phyloP scores from a whole-genome alignment of 2,888 invertebrate species.

The Taphrorychus bicolor region DNA sequence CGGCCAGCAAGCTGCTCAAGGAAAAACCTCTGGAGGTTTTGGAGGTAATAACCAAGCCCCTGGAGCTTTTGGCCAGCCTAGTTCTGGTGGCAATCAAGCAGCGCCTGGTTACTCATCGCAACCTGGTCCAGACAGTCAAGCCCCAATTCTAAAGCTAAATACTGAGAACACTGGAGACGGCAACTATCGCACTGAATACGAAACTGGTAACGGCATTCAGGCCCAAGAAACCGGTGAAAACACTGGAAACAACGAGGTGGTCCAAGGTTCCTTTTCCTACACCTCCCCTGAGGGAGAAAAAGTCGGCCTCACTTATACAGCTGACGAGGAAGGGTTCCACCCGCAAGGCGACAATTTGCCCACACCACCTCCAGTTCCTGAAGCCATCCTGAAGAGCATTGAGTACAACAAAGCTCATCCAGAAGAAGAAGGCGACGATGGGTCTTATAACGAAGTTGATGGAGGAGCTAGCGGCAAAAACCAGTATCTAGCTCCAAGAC shows the following conservation, averaged over 20 bases:
- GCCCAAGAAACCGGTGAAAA: conserved; percentile 53
- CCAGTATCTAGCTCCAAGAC: conserved; percentile 24
- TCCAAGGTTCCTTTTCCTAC: conserved; percentile 52
- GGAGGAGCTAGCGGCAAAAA: not conserved
- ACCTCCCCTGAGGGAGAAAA: conserved; percentile 53
- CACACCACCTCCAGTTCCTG: conserved; percentile 67
- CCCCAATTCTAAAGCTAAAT: conserved; percentile 50
- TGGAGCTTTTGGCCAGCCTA: not conserved
- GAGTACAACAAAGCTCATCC: conserved; percentile 45
- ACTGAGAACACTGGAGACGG: conserved; percentile 52
- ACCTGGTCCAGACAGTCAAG: conserved; percentile 36
- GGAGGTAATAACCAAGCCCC: no score
- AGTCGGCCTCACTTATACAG: conserved; percentile 57
- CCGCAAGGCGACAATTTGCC: conserved; percentile 65
- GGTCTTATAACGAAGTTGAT: conserved; percentile 12
- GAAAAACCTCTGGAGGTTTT: not conserved
- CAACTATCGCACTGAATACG: conserved; percentile 58
- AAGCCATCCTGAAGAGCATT: conserved; percentile 61
- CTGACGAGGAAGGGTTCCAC: conserved; percentile 66
- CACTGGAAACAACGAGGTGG: conserved; percentile 45
- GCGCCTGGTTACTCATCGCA: not conserved
- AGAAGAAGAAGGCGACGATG: conserved; percentile 31
- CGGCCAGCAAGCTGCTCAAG: not conserved
- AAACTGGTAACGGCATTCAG: conserved; percentile 66
- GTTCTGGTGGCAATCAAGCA: no score